Evolutionary conservation across 2,113 vertebrate genomes (phyloP).

Genomic region (Tiliqua scincoides): DNA sequence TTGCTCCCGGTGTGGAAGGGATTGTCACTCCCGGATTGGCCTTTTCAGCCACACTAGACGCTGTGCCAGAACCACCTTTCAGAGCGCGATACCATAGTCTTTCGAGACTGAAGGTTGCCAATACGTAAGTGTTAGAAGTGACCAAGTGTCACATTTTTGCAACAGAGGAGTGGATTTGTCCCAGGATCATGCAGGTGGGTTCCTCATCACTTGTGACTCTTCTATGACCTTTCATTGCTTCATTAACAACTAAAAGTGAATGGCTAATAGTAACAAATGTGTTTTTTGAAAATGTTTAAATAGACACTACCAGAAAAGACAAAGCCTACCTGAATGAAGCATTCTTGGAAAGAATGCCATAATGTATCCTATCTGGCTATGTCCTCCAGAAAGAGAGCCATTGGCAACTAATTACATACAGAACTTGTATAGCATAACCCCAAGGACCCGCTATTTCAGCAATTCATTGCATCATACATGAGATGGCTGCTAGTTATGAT

Average conservation of each 20-base stretch:
- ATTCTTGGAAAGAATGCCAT: not conserved
- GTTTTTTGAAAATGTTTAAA: not conserved
- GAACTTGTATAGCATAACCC: not conserved
- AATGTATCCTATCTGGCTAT: not conserved
- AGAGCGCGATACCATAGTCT: no score
- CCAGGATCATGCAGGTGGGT: not conserved
- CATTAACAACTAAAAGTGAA: not conserved
- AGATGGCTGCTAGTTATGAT: not conserved
- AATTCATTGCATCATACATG: not conserved
- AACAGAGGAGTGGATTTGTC: not conserved
- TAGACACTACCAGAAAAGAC: slow-evolving; percentile 2
- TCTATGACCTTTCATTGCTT: not conserved
- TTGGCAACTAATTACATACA: not conserved
- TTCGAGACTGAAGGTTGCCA: no score
- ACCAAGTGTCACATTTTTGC: not conserved
- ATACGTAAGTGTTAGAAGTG: no score
- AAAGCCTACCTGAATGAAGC: not conserved
- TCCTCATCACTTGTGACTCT: not conserved
- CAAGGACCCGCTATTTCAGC: not conserved
- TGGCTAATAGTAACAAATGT: not conserved
- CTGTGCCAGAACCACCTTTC: no score
- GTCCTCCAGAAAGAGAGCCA: not conserved
- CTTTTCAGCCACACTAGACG: no score
- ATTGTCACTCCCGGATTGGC: no score
- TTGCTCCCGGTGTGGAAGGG: no score